Evolutionary conservation across 2,888 invertebrate species (phyloP), one percentile per base, ranked within the genome.

Genomic region (Villa cingulata): DNA sequence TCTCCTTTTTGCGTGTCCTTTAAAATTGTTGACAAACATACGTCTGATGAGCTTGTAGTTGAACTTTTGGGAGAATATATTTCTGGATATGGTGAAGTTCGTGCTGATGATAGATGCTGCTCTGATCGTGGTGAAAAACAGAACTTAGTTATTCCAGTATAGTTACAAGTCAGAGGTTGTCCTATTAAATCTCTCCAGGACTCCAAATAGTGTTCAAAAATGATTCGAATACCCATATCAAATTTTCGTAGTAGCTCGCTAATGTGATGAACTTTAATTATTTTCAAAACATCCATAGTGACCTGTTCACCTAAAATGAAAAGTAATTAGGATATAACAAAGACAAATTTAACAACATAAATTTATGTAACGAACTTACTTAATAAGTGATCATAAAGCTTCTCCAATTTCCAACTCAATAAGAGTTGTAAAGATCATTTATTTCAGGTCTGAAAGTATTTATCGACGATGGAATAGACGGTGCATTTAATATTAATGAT

Each of bases 201-300:
- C 40, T 54, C 55, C 42, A 58, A 51, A 36, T 55, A 46, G 48
- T 57, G 42, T 45, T 58, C 58, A 46, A 58, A 58, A 19, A 55
- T 17, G 17, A 57, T 56, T 48, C 55, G 56, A 2, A 55, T 55
- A 14, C 56, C 56, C 47, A 57, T 34, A 19, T 53, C 49, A 48
- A 51, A 56, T 40, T 53, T 51, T 38, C 47, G 50, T 17, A 57
- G 37, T 14, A 56, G 40, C 32, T 41, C 37, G 32, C 55, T 53
- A 23, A 56, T 51, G 40, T 58, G 55, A 43, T 55, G 54, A 3
- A 41, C 43, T 43, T 57, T 55, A 2, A 56, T 54, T 36, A 36
- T 43, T 43, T 43, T 43, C 32, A 43, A 16, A 16, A 43, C 18
- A 18, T 34, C 19, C 4, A 27, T 27, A 9, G 4, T 27, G 9